Base-by-base conservation (phyloP, 1,140 invertebrate species). In the Psix sp. region DNA sequence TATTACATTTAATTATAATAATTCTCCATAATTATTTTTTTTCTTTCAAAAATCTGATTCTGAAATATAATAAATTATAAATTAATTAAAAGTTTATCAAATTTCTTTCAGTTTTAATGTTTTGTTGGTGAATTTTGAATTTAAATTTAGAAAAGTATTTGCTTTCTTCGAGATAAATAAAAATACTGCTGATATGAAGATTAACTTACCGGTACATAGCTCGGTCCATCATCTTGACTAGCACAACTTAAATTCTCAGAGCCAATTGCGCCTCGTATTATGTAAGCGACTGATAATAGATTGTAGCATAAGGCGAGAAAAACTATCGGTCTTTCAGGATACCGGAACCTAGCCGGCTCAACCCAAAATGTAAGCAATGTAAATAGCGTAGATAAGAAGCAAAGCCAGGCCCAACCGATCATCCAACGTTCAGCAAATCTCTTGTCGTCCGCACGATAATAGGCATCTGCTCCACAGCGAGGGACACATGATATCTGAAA, bases 361-460 rank as follows among this genome's bases (percentile, higher is more conserved):
- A 97, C 92, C 83, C 95, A 91, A 84, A 96, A 98, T 0, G 96
- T 98, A 15, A 96, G 87, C 52, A 98, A 84, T 0, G 94, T 95
- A 80, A 96, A 94, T 1, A 93, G 88, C 0, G 95, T 96, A 7
- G 95, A 94, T 4, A 94, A 87, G 52, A 96, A 90, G 74, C 95
- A 97, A 0, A 96, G 86, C 82, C 93, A 92, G 0, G 95, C 94
- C 89, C 95, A 94, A 3, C 93, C 90, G 5, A 91, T 93, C 79
- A 96, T 94, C 91, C 95, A 95, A 7, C 93, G 91, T 76, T 94
- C 91, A 0, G 93, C 91, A 54, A 92, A 91, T 67, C 89, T 88
- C 80, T 95, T 95, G 73, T 95, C 93, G 15, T 91, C 90, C 5
- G 88, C 88, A 0, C 88, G 90, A 84, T 94, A 95, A 77, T 90